Evolutionary conservation across 2,888 invertebrate species (phyloP), one percentile per base, ranked within the genome.

Genomic region (Tricholauxania praeusta): DNA sequence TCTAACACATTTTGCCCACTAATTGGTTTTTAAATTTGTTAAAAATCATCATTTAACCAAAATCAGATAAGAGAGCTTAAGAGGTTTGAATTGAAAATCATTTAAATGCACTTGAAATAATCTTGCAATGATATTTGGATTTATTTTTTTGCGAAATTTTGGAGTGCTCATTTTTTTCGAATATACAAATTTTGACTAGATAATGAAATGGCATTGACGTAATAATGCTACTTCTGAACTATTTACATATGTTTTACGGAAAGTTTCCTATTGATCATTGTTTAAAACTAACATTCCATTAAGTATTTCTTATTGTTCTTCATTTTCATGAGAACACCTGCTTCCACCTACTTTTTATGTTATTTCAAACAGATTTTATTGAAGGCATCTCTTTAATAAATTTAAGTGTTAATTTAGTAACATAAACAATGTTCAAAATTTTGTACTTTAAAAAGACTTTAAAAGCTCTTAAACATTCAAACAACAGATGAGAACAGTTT

Each of bases 351-450:
- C 14, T 62, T 62, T 32, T 22, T 62, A 32, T 51, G 19, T 28
- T 64, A 51, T 15, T 28, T 51, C 19, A 64, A 22, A 22, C 10
- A 51, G n/a, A 22, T 64, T 64, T 64, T 28, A 64, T 22, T 64
- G 28, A 14, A 32, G 8, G 32, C 39, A 51, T 49, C 51, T 64
- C 64, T 64, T 64, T 51, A 64, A 64, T 22, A 64, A n/a, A 51
- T 64, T 64, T 64, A 64, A 64, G 64, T 64, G 64, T 64, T 64
- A 64, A 64, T 51, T 64, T 64, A 22, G 64, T 64, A 64, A 28
- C 51, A 64, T 64, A 64, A 64, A 64, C 64, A 64, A 64, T 49
- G 17, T 62, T n/a, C n/a, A n/a, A 39, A 47, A 39, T 39, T 39
- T 39, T 39, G 39, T 39, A 39, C 39, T 39, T 39, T 39, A 39